Percentiles rank a stretch among this genome's conserved stretches.
Evolutionary conservation across 2,113 vertebrate species (phyloP).

Genomic region (Rhagologus leucostigma): DNA sequence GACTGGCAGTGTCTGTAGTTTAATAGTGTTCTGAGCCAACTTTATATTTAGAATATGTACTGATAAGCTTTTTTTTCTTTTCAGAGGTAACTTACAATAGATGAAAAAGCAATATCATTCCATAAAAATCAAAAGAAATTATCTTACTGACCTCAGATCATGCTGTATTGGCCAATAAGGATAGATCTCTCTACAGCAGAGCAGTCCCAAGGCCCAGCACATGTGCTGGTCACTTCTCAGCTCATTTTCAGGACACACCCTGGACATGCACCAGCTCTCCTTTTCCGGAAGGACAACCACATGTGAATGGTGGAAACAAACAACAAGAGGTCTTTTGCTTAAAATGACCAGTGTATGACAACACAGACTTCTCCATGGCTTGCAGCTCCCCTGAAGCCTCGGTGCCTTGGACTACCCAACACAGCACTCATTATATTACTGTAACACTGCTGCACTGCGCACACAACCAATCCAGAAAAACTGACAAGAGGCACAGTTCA

Average conservation of each 20-base stretch:
- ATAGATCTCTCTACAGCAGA: background rate
- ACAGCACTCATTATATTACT: background rate
- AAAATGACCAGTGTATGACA: background rate
- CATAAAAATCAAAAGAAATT: background rate
- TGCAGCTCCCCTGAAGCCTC: background rate
- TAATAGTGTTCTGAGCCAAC: background rate
- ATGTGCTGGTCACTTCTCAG: background rate
- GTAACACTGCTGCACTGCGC: background rate
- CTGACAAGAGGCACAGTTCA: background rate
- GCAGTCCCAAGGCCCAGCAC: background rate
- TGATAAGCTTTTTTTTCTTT: background rate
- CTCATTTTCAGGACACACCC: background rate
- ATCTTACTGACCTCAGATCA: background rate
- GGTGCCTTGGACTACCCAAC: background rate
- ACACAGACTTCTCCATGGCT: background rate
- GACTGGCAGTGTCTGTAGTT: background rate
- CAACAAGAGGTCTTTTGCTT: background rate
- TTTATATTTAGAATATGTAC: accelerated
- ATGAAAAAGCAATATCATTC: background rate
- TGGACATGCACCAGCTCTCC: background rate
- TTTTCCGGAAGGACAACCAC: background rate
- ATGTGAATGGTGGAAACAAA: background rate
- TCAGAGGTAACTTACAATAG: background rate
- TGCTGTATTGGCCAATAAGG: background rate
- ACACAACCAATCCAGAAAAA: background rate